Base-by-base conservation (phyloP, 1,140 invertebrate species). In the Cydia splendana region DNA sequence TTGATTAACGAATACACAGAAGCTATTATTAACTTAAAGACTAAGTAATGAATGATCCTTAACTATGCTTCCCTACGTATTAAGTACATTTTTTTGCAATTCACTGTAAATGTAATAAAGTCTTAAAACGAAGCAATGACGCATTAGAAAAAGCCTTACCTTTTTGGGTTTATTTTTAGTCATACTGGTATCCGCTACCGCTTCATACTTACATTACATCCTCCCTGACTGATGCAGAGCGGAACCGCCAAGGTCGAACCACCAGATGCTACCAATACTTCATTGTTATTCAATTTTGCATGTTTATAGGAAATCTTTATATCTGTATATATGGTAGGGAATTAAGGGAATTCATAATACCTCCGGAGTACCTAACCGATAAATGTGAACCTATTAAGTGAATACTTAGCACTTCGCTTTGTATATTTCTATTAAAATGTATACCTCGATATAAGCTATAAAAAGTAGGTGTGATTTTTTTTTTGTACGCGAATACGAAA, bases 241-340 rank as follows among this genome's bases (percentile, higher is more conserved):
- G 67, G 67, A 71, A 45, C 28, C 67, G 18, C 34, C 67, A 71
- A 71, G 67, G 67, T 18, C 34, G n/a, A 7, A 2, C 9, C 18
- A 71, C 67, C 67, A 71, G 67, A 71, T 71, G 67, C 67, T 45
- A 62, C 57, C n/a, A 71, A 38, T 71, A 38, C 34, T 18, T 71
- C 67, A 24, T 62, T 71, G 67, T 30, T 0, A 71, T 45, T 42
- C 67, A 71, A 42, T 71, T 71, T 24, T 71, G 18, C 67, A 9
- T 18, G 57, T 62, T 62, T 24, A 62, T 3, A 24, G 7, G 7
- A 62, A 48, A 48, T 48, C 2, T 62, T 62, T 12, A 10, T 62
- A 7, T 12, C 7, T 7, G 6, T 18, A 53, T 18, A 53, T 18
- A 53, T 2, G 20, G 57, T 24, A 24, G 20, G 57, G 20, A 24